Evolutionary conservation across 2,113 vertebrate species (phyloP).

Genomic region (Rhodinocichla rosea): DNA sequence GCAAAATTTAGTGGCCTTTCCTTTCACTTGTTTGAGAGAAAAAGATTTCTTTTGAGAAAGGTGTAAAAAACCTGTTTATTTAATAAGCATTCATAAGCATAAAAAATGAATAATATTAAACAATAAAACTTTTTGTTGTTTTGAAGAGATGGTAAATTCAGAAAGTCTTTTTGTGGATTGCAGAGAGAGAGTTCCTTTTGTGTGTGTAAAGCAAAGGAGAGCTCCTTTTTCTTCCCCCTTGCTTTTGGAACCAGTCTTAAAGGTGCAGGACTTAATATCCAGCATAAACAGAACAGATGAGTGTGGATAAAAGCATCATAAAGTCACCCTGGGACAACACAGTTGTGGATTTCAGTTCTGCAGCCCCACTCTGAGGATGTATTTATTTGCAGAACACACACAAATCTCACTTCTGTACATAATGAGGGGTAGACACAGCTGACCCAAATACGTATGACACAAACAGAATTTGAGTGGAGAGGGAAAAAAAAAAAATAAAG

Average conservation of each 20-base stretch:
- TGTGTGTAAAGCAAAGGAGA: not conserved
- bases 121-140: not conserved
- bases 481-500: not conserved
- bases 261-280: not conserved
- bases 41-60: not conserved
- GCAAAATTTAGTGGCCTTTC: not conserved
- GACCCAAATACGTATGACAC: not conserved
- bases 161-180: not conserved
- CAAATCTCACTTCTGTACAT: not conserved
- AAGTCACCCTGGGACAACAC: not conserved
- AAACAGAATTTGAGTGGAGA: not conserved
- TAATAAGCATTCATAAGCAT: not conserved
- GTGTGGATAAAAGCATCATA: not conserved
- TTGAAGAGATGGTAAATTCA: not conserved
- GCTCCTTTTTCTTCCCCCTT: not conserved
- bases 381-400: not conserved
- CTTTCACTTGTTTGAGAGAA: rapidly evolving
- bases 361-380: not conserved
- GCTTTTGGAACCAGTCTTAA: not conserved
- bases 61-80: not conserved
- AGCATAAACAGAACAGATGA: not conserved
- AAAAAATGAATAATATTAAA: not conserved
- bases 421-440: not conserved
- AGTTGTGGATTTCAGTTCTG: not conserved
- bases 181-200: not conserved